phyloP scores from a whole-genome alignment of 1,140 invertebrate genomes.

The Magallana ariakensis region DNA sequence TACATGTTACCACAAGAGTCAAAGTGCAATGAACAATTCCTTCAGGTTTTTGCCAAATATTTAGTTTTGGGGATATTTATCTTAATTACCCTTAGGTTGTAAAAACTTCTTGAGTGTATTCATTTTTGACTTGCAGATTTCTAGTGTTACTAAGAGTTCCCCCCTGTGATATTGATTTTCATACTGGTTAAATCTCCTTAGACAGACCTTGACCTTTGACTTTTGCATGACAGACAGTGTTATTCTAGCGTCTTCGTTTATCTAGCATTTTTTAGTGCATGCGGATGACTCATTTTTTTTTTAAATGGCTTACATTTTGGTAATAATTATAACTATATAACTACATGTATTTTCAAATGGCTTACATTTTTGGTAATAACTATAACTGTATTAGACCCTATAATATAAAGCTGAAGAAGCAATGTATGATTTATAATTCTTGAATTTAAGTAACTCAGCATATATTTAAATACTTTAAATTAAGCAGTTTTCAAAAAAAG shows the following conservation, averaged over 20 bases:
- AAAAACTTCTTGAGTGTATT: background rate
- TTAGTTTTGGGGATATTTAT: background rate
- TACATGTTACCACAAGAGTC: background rate
- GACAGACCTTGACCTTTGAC: conserved; percentile 35
- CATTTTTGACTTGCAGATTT: background rate
- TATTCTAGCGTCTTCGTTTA: background rate
- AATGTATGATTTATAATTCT: too few relatives aligned
- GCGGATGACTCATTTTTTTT: background rate
- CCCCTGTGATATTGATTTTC: background rate
- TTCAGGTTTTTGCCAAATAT: too few relatives aligned
- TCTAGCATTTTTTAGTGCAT: background rate
- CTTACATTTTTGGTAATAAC: too few relatives aligned
- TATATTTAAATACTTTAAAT: too few relatives aligned
- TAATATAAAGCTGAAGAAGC: too few relatives aligned
- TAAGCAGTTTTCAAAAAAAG: too few relatives aligned
- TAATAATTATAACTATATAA: too few relatives aligned
- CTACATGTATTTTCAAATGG: too few relatives aligned
- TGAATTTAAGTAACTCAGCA: too few relatives aligned
- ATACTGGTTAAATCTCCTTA: background rate
- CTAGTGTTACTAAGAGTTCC: background rate
- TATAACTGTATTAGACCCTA: too few relatives aligned
- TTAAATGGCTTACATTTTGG: too few relatives aligned
- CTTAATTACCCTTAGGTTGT: background rate
- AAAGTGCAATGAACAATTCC: too few relatives aligned
- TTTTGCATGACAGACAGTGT: background rate